Evolutionary conservation across 2,888 invertebrate species (phyloP).

Genomic region (Drosophila setosimentum): DNA sequence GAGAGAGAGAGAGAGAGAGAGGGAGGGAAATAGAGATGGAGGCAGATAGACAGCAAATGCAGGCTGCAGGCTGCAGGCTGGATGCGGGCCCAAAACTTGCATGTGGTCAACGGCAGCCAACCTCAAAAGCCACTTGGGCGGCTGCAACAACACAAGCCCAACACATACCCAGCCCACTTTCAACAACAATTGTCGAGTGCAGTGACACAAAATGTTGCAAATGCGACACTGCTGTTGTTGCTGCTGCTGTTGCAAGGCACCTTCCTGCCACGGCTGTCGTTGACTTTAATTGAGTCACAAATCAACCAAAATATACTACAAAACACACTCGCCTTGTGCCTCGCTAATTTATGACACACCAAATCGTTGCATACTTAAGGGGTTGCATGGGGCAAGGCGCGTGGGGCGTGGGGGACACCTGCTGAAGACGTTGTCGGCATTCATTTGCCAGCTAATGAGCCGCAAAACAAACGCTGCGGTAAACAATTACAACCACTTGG

Average conservation of each 20-base stretch:
- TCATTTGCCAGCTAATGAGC: conserved; percentile 83
- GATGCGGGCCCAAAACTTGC: conserved; percentile 54
- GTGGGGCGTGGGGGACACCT: conserved; percentile 46
- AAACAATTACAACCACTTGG: conserved; percentile 14
- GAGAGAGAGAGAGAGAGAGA: background rate
- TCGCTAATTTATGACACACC: conserved; percentile 81
- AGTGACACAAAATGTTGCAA: conserved; percentile 68
- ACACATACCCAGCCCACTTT: conserved; percentile 1
- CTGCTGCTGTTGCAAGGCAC: conserved; percentile 37
- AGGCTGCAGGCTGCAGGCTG: conserved; percentile 55
- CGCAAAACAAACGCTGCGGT: conserved; percentile 41
- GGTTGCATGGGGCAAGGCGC: conserved; percentile 44
- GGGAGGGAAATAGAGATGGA: background rate
- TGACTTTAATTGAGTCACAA: conserved; percentile 85
- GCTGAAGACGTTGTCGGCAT: conserved; percentile 62
- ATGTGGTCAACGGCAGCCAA: conserved; percentile 67
- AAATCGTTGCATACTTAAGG: conserved; percentile 72
- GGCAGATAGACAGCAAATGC: conserved; percentile 30
- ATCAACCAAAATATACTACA: conserved; percentile 83
- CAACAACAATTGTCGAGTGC: conserved; percentile 60
- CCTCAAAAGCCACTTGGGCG: conserved; percentile 74
- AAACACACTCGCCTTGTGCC: conserved; percentile 29
- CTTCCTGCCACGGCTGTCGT: conserved; percentile 75
- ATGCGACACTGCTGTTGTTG: conserved; percentile 35
- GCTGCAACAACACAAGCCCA: conserved; percentile 3